phyloP scores from a whole-genome alignment of 2,113 vertebrate genomes.

The Caranx ignobilis region DNA sequence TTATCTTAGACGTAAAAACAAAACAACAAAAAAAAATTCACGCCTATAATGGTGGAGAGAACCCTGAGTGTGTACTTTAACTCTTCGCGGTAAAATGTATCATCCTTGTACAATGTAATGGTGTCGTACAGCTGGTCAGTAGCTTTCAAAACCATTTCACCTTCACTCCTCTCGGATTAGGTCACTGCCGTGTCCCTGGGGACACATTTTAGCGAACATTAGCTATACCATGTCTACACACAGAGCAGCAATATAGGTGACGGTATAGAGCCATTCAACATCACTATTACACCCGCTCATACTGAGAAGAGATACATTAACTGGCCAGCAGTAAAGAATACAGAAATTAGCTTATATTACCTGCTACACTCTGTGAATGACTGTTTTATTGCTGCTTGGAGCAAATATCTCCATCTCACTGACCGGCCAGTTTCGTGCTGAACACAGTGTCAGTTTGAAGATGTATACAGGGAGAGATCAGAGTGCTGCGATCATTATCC shows the following conservation, averaged over 20 bases:
- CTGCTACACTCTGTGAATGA: constrained; percentile 65
- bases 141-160: constrained; percentile 43
- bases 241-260: constrained; percentile 46
- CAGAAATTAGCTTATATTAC: constrained; percentile 72
- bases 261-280: constrained; percentile 63
- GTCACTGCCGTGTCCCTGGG: constrained; percentile 33
- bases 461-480: constrained; percentile 57
- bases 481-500: constrained; percentile 60
- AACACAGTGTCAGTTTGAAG: constrained; percentile 66
- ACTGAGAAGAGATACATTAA: constrained; percentile 67
- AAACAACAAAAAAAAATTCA: not conserved
- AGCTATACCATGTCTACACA: constrained; percentile 57
- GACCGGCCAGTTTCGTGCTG: constrained; percentile 50
- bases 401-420: constrained; percentile 50
- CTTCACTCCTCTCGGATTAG: constrained; percentile 48
- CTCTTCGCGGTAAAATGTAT: not conserved
- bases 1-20: not conserved
- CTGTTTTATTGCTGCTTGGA: constrained; percentile 59
- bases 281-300: constrained; percentile 63
- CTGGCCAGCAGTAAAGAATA: constrained; percentile 64
- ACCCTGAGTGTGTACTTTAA: not conserved
- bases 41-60: not conserved
- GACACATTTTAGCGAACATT: constrained; percentile 57
- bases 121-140: constrained; percentile 37
- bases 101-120: constrained; percentile 10